These are phyloP conservation scores for Saccostrea glomerata DNA, from an alignment of 1,140 invertebrate genomes.

Conservation along the genomic window DNA sequence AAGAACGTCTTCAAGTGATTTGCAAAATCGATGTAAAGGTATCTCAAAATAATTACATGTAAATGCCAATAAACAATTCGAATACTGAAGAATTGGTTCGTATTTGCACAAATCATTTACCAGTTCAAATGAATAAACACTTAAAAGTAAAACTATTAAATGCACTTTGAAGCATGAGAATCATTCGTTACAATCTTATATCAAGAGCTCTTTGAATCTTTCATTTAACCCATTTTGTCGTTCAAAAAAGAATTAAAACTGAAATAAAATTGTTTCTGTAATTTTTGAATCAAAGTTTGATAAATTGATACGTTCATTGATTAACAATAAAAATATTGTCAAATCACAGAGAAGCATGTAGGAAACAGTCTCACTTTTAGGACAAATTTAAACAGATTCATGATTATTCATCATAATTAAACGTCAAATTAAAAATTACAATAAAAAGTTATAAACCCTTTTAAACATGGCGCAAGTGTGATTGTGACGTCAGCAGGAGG, in stretches of 20 bases:
- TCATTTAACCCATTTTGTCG: not conserved
- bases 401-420: slow-evolving; percentile 30
- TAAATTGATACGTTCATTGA: slow-evolving; percentile 22
- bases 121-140: too few relatives aligned
- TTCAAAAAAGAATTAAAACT: not conserved
- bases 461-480: not conserved
- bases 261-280: not conserved
- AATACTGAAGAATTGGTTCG: too few relatives aligned
- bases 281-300: not conserved
- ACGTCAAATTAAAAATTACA: slow-evolving; percentile 18
- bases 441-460: not conserved
- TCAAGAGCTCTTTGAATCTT: not conserved
- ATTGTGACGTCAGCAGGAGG: not conserved
- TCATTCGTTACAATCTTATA: not conserved
- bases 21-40: too few relatives aligned
- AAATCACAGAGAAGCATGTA: not conserved
- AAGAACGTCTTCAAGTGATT: too few relatives aligned
- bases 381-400: not conserved
- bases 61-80: too few relatives aligned
- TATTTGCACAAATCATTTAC: too few relatives aligned
- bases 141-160: too few relatives aligned
- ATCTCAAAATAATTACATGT: too few relatives aligned
- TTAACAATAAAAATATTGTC: not conserved
- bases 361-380: not conserved
- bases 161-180: not conserved